Evolutionary conservation across 2,113 vertebrate species (phyloP).

Genomic region (Periophthalmus modestus): DNA sequence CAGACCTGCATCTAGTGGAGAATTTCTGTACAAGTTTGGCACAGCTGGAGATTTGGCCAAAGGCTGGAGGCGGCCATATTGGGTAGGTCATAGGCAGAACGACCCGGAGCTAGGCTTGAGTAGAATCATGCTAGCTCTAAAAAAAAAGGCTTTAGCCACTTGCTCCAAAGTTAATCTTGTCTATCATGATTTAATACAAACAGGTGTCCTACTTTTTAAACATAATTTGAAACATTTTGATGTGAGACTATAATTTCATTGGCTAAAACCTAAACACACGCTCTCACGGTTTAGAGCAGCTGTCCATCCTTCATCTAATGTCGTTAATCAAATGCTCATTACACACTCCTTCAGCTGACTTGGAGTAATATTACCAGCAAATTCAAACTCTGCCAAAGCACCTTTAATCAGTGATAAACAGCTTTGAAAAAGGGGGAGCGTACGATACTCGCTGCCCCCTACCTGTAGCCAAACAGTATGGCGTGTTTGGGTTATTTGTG

Average conservation of each 20-base stretch:
- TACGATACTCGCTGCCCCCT: slow-evolving; percentile 51
- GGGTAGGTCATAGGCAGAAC: slow-evolving; percentile 60
- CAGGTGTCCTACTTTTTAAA: slow-evolving; percentile 23
- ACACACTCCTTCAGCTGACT: slow-evolving; percentile 56
- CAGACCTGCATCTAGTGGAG: slow-evolving; percentile 49
- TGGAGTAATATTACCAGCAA: slow-evolving; percentile 61
- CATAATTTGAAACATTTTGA: slow-evolving; percentile 7
- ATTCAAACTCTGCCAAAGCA: slow-evolving; percentile 65
- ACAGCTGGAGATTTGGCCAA: slow-evolving; percentile 64
- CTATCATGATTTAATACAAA: slow-evolving; percentile 23
- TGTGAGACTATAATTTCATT: slow-evolving; percentile 21
- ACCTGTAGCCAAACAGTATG: slow-evolving; percentile 57
- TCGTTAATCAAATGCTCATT: slow-evolving; percentile 1
- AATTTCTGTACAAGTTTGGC: slow-evolving; percentile 58
- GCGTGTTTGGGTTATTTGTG: slow-evolving; percentile 64
- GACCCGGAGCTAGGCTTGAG: slow-evolving; percentile 28
- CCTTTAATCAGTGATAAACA: slow-evolving; percentile 61
- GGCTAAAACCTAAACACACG: slow-evolving; percentile 48
- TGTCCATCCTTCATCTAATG: slow-evolving; percentile 30
- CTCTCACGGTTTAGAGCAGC: slow-evolving; percentile 43
- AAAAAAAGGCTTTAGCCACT: slow-evolving; percentile 49
- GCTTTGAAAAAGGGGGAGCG: slow-evolving; percentile 49
- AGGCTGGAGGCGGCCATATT: slow-evolving; percentile 55
- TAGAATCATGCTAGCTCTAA: slow-evolving; percentile 57
- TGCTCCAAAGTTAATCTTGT: slow-evolving; percentile 33